These are phyloP conservation scores for Eulemur albifrons DNA, from an alignment of 2,797 vertebrate species.

Conservation along the genomic window DNA sequence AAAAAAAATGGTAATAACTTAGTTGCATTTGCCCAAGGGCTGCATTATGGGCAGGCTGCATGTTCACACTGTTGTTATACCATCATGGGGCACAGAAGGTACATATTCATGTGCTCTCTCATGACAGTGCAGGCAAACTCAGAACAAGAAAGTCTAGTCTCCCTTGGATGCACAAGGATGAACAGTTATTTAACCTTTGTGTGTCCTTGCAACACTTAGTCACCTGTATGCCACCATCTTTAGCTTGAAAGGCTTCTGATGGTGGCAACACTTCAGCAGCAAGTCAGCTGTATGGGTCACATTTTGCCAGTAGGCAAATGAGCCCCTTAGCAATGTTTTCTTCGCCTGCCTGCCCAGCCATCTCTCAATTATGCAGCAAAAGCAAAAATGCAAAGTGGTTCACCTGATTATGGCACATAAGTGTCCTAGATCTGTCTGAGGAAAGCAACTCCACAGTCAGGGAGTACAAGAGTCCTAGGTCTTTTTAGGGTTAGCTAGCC, in stretches of 20 bases:
- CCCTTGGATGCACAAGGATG: slow-evolving; percentile 19
- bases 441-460: neutral
- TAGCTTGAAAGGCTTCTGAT: neutral
- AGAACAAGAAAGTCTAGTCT: slow-evolving; percentile 31
- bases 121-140: neutral
- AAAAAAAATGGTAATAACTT: neutral
- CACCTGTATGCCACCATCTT: neutral
- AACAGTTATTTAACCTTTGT: slow-evolving; percentile 9
- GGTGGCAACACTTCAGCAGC: neutral
- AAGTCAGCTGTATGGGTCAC: neutral
- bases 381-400: neutral
- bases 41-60: neutral
- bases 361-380: neutral
- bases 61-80: neutral
- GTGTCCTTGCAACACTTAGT: slow-evolving; percentile 9
- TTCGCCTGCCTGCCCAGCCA: neutral
- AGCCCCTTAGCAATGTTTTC: neutral
- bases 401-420: neutral
- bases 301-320: neutral
- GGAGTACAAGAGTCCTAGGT: neutral
- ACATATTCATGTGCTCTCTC: neutral
- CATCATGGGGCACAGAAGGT: neutral
- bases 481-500: neutral
- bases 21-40: neutral
- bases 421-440: neutral